These are phyloP conservation scores for Mythimna loreyi DNA, from an alignment of 2,888 invertebrate genomes.

Conservation along the genomic window DNA sequence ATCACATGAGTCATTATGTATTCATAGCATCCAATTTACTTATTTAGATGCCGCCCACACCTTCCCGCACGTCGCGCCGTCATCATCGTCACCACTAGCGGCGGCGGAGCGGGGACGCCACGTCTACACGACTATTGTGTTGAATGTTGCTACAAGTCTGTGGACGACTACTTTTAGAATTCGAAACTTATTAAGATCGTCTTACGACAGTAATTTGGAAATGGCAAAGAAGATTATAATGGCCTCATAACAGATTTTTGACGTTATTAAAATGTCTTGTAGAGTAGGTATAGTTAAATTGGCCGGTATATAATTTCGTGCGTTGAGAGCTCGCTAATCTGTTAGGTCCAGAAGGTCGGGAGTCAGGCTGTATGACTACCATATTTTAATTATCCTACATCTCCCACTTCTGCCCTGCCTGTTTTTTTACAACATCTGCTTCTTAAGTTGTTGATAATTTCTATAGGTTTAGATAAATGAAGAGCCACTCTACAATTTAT, in stretches of 20 bases:
- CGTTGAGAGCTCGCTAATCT: neutral
- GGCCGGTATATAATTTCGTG: too few species aligned
- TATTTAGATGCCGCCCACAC: slow-evolving; percentile 45
- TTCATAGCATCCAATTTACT: slow-evolving; percentile 50
- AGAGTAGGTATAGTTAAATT: neutral
- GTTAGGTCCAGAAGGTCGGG: neutral
- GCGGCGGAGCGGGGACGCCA: neutral
- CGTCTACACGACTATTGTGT: neutral
- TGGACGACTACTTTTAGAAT: neutral
- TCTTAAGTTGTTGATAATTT: neutral
- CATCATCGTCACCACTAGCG: slow-evolving; percentile 9
- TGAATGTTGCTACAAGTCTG: neutral
- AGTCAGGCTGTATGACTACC: neutral
- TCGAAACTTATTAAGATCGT: neutral
- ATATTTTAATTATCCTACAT: neutral
- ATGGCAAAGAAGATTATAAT: neutral
- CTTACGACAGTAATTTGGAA: neutral
- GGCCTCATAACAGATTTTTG: neutral
- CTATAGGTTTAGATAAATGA: neutral
- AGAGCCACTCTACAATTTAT: neutral
- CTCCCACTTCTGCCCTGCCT: too few species aligned
- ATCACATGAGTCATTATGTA: slow-evolving; percentile 36
- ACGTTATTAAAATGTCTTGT: neutral
- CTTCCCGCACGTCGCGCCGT: slow-evolving; percentile 26
- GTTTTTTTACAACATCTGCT: too few species aligned